Base-by-base conservation (phyloP, 2,888 invertebrate species). In the Lithophane ornitopus region DNA sequence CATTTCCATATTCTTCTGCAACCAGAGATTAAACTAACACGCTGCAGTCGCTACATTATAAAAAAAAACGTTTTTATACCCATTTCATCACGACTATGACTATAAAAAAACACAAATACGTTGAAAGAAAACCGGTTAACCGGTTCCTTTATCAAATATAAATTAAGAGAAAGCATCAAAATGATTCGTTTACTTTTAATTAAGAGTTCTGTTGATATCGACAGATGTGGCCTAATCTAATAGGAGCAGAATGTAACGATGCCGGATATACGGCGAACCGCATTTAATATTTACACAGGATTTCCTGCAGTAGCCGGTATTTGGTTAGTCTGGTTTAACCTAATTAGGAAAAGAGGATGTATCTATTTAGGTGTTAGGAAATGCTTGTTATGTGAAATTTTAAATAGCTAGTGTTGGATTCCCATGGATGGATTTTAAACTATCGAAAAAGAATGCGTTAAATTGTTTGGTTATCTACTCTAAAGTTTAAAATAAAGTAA, bases 101-200 rank as follows among this genome's bases (percentile, higher is more conserved):
- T 26, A 39, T 3, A 46, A 39, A 76, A 59, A 44, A 9, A 34
- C 16, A 26, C 8, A 0, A 16, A 39, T 26, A 34, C 67, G 6
- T 46, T 46, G 46, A 46, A 22, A 46, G 26, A 73, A 65, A 46
- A 34, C 34, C 16, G 6, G 3, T 16, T 34, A 71, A 44, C 16
- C 16, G 9, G n/a, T 78, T 19, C 28, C 19, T 14, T 3, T 56
- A n/a, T 19, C 22, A 44, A 81, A 52, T 39, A 61, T 69, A 2
- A 66, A 84, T 80, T 39, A 26, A 74, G 70, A 52, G 22, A 61
- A 63, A 82, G 28, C 39, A 52, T 2, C 0, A 39, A 77, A 78
- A 62, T 46, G 34, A 39, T 62, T 65, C 70, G 67, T 85, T 85
- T 78, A 82, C 67, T 44, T 75, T 82, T 65, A 56, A 85, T 74